phyloP scores from a whole-genome alignment of 2,888 invertebrate species.

The Eupeodes luniger region DNA sequence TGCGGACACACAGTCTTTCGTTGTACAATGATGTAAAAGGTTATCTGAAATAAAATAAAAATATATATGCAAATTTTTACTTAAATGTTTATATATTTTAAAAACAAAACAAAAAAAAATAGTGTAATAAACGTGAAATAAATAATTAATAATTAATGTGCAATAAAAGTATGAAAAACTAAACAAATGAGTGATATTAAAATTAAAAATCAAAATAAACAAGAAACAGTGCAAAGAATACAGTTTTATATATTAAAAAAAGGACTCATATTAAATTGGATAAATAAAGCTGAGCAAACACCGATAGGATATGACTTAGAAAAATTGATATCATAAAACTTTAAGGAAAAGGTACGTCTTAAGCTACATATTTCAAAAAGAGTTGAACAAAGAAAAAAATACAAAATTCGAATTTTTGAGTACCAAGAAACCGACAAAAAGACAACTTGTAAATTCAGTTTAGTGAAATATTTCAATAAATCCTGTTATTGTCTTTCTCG shows the following conservation, averaged over 20 bases:
- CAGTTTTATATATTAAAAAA: neutral
- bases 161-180: neutral
- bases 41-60: neutral
- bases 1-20: slow-evolving; percentile 52
- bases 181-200: slow-evolving; percentile 15
- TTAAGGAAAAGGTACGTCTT: neutral
- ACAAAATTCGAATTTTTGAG: no score
- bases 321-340: neutral
- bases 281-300: neutral
- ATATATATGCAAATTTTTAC: slow-evolving; percentile 7
- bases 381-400: no score
- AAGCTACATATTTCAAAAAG: no score
- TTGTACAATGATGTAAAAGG: slow-evolving; percentile 58
- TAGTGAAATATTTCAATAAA: no score
- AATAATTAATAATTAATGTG: neutral
- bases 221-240: neutral
- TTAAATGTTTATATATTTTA: neutral
- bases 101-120: neutral
- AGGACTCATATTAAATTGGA: slow-evolving; percentile 16
- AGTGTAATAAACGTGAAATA: neutral
- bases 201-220: neutral
- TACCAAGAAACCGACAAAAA: no score
- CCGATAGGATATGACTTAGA: slow-evolving; percentile 21
- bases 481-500: no score
- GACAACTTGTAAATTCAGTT: no score